A percentile compares a stretch with the other conserved stretches of the same genome.
These are phyloP conservation scores for Cheracebus regulus DNA, from an alignment of 2,797 vertebrate genomes.

Conservation along the genomic window DNA sequence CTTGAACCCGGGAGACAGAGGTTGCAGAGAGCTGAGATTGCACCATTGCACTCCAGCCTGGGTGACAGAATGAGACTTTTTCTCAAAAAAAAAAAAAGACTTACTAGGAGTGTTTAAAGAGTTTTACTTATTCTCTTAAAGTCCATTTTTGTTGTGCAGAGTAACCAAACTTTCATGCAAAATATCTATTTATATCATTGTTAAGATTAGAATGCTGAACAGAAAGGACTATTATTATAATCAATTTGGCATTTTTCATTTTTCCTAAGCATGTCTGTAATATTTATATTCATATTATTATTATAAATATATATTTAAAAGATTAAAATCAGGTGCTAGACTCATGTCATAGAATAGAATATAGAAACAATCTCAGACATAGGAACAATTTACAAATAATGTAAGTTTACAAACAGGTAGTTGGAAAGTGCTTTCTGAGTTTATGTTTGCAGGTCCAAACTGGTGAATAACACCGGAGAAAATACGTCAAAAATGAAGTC, in stretches of 20 bases:
- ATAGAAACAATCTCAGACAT: background rate
- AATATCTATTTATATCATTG: background rate
- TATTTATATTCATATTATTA: background rate
- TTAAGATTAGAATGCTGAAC: background rate
- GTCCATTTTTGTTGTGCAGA: background rate
- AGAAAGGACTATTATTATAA: background rate
- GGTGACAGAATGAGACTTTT: too few species aligned
- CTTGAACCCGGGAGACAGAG: too few species aligned
- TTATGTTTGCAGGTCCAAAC: background rate
- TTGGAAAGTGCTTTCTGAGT: background rate
- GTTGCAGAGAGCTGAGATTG: too few species aligned
- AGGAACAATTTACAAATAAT: background rate
- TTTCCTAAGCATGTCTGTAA: background rate
- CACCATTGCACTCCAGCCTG: too few species aligned
- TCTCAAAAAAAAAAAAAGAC: background rate
- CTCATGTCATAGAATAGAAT: background rate
- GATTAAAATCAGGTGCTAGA: background rate
- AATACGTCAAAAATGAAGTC: background rate
- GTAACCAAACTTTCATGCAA: background rate
- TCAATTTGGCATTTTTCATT: conserved; percentile 5
- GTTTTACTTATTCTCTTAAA: background rate
- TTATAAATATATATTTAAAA: conserved; percentile 1
- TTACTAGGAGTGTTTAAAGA: background rate
- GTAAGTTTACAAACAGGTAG: background rate
- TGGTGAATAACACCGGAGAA: background rate